Evolutionary conservation across 1,140 invertebrate genomes (phyloP), one percentile per base, ranked within the genome.

Genomic region (Pristionchus pacificus): DNA sequence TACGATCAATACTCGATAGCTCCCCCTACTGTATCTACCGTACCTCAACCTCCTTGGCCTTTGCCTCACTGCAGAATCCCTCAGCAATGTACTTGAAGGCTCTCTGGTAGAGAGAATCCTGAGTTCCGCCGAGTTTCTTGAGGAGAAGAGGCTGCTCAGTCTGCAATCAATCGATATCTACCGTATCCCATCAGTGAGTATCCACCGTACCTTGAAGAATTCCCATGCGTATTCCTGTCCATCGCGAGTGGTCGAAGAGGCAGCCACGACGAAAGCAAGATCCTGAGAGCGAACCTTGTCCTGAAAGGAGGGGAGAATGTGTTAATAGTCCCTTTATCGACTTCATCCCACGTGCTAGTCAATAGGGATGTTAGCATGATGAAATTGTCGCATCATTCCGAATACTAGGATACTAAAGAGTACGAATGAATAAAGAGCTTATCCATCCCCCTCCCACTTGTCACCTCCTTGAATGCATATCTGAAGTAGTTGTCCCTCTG

Each of bases 211-310:
- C 82, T 93, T 91, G 78, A 95, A 90, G 86, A 93, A 97, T 61
- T 91, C 84, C 93, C 94, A 97, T 0, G 91, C 90, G 60, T 93
- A 84, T 63, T 93, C 88, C 38, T 93, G 89, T 0, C 93, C 93
- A 68, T 88, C 86, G 24, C 63, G 76, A 1, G 67, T 71, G 19
- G 65, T 29, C 19, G 60, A 38, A 6, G 61, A 29, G 69, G 90
- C 88, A 0, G 90, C 90, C 38, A 97, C 91, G 0, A 94, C 90
- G 83, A 91, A 92, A 0, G 93, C 89, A 0, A 92, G 90, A 82
- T 97, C 93, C 84, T 97, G 93, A 10, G 91, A 88, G 31, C 93
- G 87, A 0, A 97, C 93, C 84, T 96, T 91, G 76, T 92, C 90
- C 89, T 93, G 77, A 69, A 81, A 70, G 70, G 33, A 0, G 71